Percentiles rank a stretch among this genome's conserved stretches.
Evolutionary conservation across 2,888 invertebrate species (phyloP).

Genomic region (Bellardia pandia): DNA sequence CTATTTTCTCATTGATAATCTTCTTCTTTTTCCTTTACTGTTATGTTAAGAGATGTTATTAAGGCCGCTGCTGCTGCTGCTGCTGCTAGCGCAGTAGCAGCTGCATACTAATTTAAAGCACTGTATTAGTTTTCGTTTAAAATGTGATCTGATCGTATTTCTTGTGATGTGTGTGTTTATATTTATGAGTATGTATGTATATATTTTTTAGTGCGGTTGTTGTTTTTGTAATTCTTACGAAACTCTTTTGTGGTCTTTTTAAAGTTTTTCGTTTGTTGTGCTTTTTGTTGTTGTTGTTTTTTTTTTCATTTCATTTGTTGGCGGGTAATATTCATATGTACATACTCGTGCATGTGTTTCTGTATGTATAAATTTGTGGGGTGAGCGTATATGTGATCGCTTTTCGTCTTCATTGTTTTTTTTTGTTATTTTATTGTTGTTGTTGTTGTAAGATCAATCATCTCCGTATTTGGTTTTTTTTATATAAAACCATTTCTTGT

Average conservation of each 20-base stretch:
- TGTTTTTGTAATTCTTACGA: slow-evolving; percentile 65
- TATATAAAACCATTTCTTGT: slow-evolving; percentile 2
- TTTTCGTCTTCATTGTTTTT: slow-evolving; percentile 4
- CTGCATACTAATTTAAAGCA: slow-evolving; percentile 13
- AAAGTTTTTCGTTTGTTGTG: slow-evolving; percentile 42
- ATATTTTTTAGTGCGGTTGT: not conserved
- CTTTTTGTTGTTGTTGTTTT: slow-evolving; percentile 14
- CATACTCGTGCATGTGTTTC: not conserved
- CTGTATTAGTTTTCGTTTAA: slow-evolving; percentile 39
- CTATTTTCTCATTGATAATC: too few relatives aligned
- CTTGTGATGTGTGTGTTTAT: slow-evolving; percentile 5
- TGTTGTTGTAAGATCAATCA: slow-evolving; percentile 67
- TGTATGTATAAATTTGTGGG: not conserved
- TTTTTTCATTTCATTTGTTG: not conserved
- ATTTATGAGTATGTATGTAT: not conserved
- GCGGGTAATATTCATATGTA: slow-evolving; percentile 21
- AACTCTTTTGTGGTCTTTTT: slow-evolving; percentile 68
- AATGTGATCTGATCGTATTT: slow-evolving; percentile 61
- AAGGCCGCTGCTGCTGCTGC: not conserved
- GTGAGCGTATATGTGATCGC: not conserved
- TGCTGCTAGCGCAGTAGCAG: slow-evolving; percentile 7
- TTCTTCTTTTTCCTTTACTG: not conserved
- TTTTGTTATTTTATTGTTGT: slow-evolving; percentile 18
- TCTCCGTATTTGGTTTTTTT: slow-evolving; percentile 43
- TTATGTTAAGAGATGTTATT: slow-evolving; percentile 1